phyloP scores from a whole-genome alignment of 2,797 vertebrate species.

The Eupleurogrammus muticus region DNA sequence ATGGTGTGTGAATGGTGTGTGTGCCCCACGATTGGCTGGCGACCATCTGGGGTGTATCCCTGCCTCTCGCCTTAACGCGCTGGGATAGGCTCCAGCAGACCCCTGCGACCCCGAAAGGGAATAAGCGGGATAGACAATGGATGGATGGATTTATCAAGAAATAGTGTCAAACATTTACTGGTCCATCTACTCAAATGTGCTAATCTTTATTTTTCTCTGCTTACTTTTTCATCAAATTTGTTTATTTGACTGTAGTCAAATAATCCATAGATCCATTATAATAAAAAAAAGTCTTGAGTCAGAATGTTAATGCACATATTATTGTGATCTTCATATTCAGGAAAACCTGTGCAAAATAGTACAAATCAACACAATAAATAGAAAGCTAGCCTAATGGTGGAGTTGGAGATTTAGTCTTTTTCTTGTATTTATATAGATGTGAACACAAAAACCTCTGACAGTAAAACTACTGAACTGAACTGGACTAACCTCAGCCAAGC shows the following conservation, averaged over 20 bases:
- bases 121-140: no score
- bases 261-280: background rate
- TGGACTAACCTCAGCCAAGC: no score
- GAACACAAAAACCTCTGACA: background rate
- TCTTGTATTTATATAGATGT: constrained; percentile 1
- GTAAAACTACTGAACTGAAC: background rate
- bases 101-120: no score
- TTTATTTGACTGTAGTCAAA: background rate
- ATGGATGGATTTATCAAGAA: no score
- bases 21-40: no score
- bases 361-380: background rate
- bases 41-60: no score
- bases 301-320: background rate
- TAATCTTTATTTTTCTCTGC: background rate
- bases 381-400: background rate
- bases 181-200: background rate
- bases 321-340: background rate
- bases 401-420: background rate
- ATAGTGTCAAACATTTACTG: background rate
- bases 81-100: no score
- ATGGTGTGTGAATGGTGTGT: no score
- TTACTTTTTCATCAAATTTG: background rate
- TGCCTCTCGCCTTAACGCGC: no score
- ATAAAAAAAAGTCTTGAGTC: background rate
- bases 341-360: background rate